A percentile compares a stretch with the other conserved stretches of the same genome.
Conservation (phyloP, 2,888 invertebrate species). For the Thymelicus sylvestris region DNA sequence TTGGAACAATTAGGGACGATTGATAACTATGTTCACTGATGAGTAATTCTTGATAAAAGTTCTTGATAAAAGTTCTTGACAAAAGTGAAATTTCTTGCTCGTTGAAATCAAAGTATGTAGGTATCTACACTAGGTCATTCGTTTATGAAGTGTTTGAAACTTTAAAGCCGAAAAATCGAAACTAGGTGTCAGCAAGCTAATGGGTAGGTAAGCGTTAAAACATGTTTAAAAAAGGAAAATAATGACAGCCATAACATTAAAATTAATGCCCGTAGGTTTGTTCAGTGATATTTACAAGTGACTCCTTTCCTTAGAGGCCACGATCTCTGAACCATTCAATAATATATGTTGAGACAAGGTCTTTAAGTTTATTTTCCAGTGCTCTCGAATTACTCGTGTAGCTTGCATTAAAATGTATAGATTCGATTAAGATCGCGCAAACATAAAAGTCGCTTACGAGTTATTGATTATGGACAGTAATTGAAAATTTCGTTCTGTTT, state of each 20-base stretch:
- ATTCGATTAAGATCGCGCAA: constrained; percentile 57
- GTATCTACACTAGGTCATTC: too few relatives aligned
- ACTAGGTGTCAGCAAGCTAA: background rate
- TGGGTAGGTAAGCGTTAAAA: background rate
- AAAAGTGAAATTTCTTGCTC: too few relatives aligned
- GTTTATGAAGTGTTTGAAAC: too few relatives aligned
- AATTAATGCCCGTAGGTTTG: constrained; percentile 6
- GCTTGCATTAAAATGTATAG: constrained; percentile 61
- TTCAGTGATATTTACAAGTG: constrained; percentile 18
- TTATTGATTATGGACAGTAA: constrained; percentile 55
- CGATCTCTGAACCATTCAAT: background rate
- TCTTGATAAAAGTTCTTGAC: too few relatives aligned
- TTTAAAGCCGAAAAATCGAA: background rate
- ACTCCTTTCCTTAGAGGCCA: constrained; percentile 9
- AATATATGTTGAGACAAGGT: background rate
- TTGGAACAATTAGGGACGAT: too few relatives aligned
- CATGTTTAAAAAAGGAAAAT: background rate
- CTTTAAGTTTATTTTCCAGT: constrained; percentile 8
- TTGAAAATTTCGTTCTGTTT: constrained; percentile 34
- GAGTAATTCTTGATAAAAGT: too few relatives aligned
- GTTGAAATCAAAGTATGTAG: too few relatives aligned
- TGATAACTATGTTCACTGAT: too few relatives aligned
- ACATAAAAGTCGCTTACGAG: constrained; percentile 62
- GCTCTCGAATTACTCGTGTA: constrained; percentile 39
- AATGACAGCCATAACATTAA: constrained; percentile 4